These are phyloP conservation scores for Drosophila paucipuncta DNA, from an alignment of 2,888 invertebrate genomes.

Conservation along the genomic window DNA sequence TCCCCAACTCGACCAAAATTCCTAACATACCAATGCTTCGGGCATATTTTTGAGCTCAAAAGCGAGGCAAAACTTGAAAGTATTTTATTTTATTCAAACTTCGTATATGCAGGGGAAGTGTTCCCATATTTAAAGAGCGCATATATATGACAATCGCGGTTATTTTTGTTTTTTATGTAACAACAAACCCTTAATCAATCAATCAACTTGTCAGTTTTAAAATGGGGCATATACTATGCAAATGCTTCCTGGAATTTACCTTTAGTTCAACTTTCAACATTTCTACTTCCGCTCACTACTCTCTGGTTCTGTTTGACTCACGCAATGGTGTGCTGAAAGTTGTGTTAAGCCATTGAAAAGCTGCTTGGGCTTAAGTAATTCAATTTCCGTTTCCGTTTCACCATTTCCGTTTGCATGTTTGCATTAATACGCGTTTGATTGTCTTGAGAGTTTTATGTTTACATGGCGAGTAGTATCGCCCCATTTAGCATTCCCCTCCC, in stretches of 20 bases:
- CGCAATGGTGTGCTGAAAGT: slow-evolving; percentile 18
- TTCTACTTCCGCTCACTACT: neutral
- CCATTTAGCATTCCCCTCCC: neutral
- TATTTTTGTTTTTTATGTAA: neutral
- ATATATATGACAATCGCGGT: neutral
- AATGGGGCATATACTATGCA: slow-evolving; percentile 38
- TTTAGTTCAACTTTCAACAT: neutral
- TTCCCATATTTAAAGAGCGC: no score
- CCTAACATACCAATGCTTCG: neutral
- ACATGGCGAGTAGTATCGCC: slow-evolving; percentile 10
- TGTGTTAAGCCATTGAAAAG: slow-evolving; percentile 10
- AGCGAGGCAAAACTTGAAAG: neutral
- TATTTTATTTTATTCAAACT: neutral
- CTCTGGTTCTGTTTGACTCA: neutral
- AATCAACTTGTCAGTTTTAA: slow-evolving; percentile 55
- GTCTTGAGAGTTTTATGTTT: slow-evolving; percentile 30
- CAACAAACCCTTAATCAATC: slow-evolving; percentile 32
- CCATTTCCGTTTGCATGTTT: slow-evolving; percentile 35
- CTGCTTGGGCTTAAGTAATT: slow-evolving; percentile 46
- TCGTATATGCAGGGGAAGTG: no score
- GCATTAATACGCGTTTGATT: slow-evolving; percentile 45
- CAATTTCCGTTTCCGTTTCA: slow-evolving; percentile 35
- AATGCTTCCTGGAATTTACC: slow-evolving; percentile 19
- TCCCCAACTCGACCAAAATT: neutral
- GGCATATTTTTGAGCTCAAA: neutral